phyloP scores from a whole-genome alignment of 2,797 vertebrate genomes.

The Pachyuromys duprasi region DNA sequence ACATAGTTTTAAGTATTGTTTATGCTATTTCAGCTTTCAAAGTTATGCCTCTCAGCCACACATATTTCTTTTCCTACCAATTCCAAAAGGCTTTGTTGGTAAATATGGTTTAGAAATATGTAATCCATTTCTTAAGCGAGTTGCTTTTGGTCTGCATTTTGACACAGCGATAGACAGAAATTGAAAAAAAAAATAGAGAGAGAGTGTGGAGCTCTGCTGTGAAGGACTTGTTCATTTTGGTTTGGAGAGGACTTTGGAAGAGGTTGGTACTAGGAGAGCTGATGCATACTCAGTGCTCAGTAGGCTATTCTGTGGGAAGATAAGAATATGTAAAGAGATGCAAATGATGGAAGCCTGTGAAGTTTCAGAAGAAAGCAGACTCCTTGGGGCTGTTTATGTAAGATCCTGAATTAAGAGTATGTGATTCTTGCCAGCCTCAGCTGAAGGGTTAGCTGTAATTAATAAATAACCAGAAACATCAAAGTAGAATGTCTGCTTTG shows the following conservation, averaged over 20 bases:
- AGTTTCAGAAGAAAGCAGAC: not conserved
- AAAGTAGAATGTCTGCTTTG: not conserved
- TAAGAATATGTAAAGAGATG: not conserved
- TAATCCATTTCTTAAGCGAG: not conserved
- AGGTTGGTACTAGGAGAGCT: not conserved
- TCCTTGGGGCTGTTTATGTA: not conserved
- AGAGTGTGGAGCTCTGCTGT: not conserved
- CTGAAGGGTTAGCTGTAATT: not conserved
- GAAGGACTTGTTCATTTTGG: not conserved
- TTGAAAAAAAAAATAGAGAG: no score
- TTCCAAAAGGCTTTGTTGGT: not conserved
- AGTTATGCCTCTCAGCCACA: not conserved
- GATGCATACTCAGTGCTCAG: not conserved
- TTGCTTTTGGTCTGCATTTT: not conserved
- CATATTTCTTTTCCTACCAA: not conserved
- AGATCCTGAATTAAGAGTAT: not conserved
- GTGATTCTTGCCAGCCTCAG: not conserved
- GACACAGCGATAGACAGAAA: not conserved
- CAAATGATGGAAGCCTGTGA: not conserved
- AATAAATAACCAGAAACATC: not conserved
- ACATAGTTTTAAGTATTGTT: conserved; percentile 38
- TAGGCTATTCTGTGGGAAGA: not conserved
- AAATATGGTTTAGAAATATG: not conserved
- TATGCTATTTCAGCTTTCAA: not conserved
- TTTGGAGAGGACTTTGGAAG: not conserved